Base-by-base conservation (phyloP, 2,113 vertebrate species). In the Tauraco erythrolophus region DNA sequence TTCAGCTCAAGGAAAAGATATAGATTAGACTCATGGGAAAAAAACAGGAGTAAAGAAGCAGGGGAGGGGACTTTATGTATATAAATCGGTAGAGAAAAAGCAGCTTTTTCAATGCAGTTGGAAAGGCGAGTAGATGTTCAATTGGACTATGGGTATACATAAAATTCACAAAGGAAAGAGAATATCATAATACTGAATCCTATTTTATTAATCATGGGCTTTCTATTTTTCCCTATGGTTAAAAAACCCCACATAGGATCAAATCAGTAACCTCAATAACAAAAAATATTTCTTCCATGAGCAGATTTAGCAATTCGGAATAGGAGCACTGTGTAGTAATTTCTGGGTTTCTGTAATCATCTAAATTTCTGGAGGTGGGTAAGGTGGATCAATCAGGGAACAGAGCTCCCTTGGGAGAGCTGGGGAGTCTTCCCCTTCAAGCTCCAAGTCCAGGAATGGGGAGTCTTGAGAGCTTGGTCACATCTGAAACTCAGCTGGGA, bases 391-490 rank as follows among this genome's bases (percentile, higher is more conserved):
- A 60, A 1, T 66, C 58, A 22, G 64, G 80, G 21, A 46, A 30
- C 0, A 1, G 14, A 11, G 11, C 19, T 53, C 35, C 28, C 22
- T 35, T 27, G 16, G 35, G 61, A 77, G 46, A 70, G 14, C 31
- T 27, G 48, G 8, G 7, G 48, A 60, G 13, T 6, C 30, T 64
- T 60, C 27, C 17, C 14, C 25, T 64, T 33, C 27, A 43, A 39
- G 25, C 25, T 61, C 11, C 1, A 3, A 43, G 28, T 27, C 39
- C 1, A 0, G 7, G 22, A 65, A 19, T 0, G 0, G 17, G 15
- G 7, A 58, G 23, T 30, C 15, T 39, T 46, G 41, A 8, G 33
- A 51, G 5, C 9, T 45, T 1, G 0, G 11, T 23, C 0, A 0
- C 21, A 35, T 25, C 25, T 9, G 2, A 53, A 60, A 6, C 8